Percentiles rank a stretch among this genome's conserved stretches.
Evolutionary conservation across 2,113 vertebrate species (phyloP).

Genomic region (Sakesphorus luctuosus): DNA sequence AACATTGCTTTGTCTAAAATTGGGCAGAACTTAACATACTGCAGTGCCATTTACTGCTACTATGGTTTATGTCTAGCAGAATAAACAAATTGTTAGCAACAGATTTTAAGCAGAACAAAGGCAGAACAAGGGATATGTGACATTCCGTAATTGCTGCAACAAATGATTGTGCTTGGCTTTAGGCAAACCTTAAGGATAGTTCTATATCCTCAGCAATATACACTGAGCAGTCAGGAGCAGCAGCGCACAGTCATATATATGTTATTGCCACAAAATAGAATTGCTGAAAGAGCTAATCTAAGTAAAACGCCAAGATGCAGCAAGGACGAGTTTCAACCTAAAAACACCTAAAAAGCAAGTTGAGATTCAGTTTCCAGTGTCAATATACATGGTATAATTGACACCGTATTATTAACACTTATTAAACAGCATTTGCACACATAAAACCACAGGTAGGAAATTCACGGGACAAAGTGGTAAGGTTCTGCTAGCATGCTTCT

Average conservation of each 20-base stretch:
- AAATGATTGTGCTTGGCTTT: neutral
- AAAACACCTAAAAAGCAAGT: neutral
- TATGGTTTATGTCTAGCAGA: neutral
- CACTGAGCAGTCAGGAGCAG: neutral
- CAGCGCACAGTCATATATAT: neutral
- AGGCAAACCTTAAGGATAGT: neutral
- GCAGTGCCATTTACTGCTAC: neutral
- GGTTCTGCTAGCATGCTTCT: neutral
- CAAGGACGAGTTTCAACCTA: neutral
- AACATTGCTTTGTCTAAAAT: neutral
- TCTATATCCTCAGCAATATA: neutral
- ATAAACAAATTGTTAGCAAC: neutral
- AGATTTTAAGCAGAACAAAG: conserved; percentile 19
- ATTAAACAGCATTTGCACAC: neutral
- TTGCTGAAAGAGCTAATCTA: neutral
- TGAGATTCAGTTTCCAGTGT: neutral
- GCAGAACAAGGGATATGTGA: neutral
- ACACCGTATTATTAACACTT: neutral
- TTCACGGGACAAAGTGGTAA: neutral
- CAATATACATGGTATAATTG: conserved; percentile 5
- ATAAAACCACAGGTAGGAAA: neutral
- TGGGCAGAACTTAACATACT: neutral
- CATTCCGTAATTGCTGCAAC: neutral
- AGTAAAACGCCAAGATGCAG: neutral
- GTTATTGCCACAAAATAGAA: neutral